These are phyloP conservation scores for Mus pahari DNA, from an alignment of 2,113 vertebrate genomes.

Conservation along the genomic window DNA sequence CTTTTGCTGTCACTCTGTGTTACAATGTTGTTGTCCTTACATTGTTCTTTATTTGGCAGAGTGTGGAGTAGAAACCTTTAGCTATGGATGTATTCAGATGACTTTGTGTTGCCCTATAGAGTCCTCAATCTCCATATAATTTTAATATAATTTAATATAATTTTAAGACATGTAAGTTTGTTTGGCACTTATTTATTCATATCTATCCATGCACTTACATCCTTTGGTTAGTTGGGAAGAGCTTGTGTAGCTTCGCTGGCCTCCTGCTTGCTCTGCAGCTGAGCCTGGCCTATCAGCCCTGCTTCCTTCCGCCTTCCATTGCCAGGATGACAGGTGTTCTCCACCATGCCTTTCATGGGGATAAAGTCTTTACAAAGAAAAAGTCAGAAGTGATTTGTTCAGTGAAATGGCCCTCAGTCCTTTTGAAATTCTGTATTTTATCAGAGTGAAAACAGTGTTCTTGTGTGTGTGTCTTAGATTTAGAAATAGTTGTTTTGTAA, in stretches of 20 bases:
- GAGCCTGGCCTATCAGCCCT: not conserved
- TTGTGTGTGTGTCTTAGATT: not conserved
- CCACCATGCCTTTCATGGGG: not conserved
- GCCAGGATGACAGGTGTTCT: not conserved
- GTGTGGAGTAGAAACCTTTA: constrained; percentile 34
- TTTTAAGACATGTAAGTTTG: not conserved
- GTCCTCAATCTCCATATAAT: not conserved
- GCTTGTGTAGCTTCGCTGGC: not conserved
- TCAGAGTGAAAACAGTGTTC: not conserved
- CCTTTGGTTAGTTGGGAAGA: not conserved
- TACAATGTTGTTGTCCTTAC: constrained; percentile 32
- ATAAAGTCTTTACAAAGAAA: constrained; percentile 10
- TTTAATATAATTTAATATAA: constrained; percentile 6
- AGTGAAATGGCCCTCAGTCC: not conserved
- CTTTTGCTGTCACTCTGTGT: not conserved
- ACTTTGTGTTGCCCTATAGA: not conserved
- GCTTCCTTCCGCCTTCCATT: not conserved
- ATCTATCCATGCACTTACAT: not conserved
- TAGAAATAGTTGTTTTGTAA: constrained; percentile 41
- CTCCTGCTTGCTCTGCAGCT: not conserved
- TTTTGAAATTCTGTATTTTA: constrained; percentile 22
- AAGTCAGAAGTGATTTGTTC: not conserved
- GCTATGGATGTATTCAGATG: not conserved
- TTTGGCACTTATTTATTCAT: not conserved
- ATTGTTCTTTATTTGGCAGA: not conserved